A percentile compares a stretch with the other conserved stretches of the same genome.
These are phyloP conservation scores for Acipenser oxyrinchus DNA, from an alignment of 2,797 vertebrate genomes.

Conservation along the genomic window DNA sequence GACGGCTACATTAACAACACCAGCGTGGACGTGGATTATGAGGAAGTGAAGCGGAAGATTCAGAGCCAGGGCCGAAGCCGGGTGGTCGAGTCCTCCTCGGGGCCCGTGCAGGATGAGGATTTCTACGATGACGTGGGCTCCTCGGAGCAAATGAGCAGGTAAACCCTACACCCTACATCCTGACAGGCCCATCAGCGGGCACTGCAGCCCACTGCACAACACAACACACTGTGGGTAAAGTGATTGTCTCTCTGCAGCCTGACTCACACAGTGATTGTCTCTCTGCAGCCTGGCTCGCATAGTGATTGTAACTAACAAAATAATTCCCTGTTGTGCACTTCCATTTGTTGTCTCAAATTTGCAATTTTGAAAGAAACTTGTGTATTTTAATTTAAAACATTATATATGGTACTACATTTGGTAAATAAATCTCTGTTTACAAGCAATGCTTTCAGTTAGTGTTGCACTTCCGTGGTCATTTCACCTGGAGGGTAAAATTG, in stretches of 20 bases:
- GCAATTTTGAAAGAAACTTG: no score
- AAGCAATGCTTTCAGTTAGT: no score
- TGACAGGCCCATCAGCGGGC: background rate
- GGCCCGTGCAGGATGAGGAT: constrained; percentile 29
- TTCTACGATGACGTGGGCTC: constrained; percentile 30
- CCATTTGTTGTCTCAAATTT: no score
- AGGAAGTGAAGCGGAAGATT: constrained; percentile 51
- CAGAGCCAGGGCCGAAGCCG: constrained; percentile 10
- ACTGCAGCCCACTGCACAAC: background rate
- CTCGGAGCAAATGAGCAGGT: constrained; percentile 33
- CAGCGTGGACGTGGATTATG: constrained; percentile 61
- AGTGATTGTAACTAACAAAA: no score
- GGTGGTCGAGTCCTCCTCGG: constrained; percentile 22
- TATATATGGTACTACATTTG: no score
- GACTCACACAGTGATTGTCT: no score
- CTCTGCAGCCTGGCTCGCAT: no score
- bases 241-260: background rate
- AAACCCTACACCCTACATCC: background rate
- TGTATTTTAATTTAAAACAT: no score
- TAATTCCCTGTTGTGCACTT: no score
- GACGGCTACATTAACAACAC: constrained; percentile 64
- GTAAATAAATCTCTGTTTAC: no score
- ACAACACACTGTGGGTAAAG: background rate
- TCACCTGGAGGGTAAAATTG: no score
- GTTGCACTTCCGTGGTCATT: no score